A percentile compares a stretch with the other conserved stretches of the same genome.
These are phyloP conservation scores for Chaetogeoica ovagalla DNA, from an alignment of 2,888 invertebrate genomes.

Conservation along the genomic window DNA sequence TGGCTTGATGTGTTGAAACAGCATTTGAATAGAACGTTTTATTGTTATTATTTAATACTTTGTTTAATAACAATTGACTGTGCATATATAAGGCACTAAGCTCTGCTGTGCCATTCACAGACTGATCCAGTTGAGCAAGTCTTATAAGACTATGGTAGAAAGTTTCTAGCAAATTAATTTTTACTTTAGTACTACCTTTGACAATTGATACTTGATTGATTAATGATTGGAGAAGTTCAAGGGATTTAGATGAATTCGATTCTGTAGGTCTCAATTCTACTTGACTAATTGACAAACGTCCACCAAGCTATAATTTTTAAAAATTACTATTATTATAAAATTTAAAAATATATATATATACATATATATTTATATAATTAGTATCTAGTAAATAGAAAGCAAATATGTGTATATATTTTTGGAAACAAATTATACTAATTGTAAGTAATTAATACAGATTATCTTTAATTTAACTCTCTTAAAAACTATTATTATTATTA, in stretches of 20 bases:
- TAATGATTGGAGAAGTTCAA: slow-evolving; percentile 41
- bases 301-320: slow-evolving; percentile 24
- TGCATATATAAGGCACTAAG: slow-evolving; percentile 80
- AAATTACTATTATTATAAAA: not conserved
- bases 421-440: no score
- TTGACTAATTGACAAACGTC: slow-evolving; percentile 32
- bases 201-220: slow-evolving; percentile 42
- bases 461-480: no score
- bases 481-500: no score
- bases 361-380: not conserved
- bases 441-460: no score
- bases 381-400: not conserved
- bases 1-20: slow-evolving; percentile 60
- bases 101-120: slow-evolving; percentile 62
- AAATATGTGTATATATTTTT: no score
- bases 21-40: slow-evolving; percentile 60
- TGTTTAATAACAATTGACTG: slow-evolving; percentile 63
- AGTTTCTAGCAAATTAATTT: slow-evolving; percentile 66
- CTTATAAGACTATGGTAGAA: slow-evolving; percentile 71
- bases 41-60: slow-evolving; percentile 60
- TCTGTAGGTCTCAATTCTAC: slow-evolving; percentile 38
- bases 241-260: slow-evolving; percentile 36
- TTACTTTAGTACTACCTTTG: slow-evolving; percentile 60
- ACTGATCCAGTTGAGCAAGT: slow-evolving; percentile 61
- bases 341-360: not conserved